Conservation (phyloP, 2,113 vertebrate genomes). For the Rhagologus leucostigma region DNA sequence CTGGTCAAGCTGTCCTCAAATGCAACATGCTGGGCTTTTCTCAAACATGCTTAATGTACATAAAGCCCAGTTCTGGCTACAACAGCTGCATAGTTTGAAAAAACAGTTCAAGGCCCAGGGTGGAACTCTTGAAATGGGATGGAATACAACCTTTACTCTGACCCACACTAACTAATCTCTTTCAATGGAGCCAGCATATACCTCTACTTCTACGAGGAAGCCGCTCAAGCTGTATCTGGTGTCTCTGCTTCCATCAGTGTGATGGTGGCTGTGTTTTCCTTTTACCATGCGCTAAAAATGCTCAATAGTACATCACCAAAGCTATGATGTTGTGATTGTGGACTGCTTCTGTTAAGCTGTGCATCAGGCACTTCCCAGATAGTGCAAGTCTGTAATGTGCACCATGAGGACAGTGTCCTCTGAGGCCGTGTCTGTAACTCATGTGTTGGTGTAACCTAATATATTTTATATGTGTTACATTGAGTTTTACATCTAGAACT, state of each 20-base stretch:
- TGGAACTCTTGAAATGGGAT: not conserved
- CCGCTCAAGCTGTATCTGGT: not conserved
- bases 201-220: not conserved
- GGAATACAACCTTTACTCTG: not conserved
- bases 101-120: not conserved
- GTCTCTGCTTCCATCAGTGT: not conserved
- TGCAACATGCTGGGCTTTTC: not conserved
- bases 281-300: not conserved
- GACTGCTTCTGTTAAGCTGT: not conserved
- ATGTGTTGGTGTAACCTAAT: not conserved
- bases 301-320: not conserved
- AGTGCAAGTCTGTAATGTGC: not conserved
- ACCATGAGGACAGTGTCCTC: not conserved
- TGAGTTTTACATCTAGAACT: not conserved
- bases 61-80: not conserved
- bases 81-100: not conserved
- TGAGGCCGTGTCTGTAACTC: not conserved
- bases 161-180: not conserved
- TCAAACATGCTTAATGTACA: rapidly evolving
- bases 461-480: not conserved
- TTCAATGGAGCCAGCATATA: not conserved
- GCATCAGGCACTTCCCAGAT: not conserved
- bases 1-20: not conserved
- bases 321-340: not conserved
- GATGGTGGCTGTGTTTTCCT: not conserved